Conservation (phyloP, 2,113 vertebrate species). For the Oryzias celebensis region DNA sequence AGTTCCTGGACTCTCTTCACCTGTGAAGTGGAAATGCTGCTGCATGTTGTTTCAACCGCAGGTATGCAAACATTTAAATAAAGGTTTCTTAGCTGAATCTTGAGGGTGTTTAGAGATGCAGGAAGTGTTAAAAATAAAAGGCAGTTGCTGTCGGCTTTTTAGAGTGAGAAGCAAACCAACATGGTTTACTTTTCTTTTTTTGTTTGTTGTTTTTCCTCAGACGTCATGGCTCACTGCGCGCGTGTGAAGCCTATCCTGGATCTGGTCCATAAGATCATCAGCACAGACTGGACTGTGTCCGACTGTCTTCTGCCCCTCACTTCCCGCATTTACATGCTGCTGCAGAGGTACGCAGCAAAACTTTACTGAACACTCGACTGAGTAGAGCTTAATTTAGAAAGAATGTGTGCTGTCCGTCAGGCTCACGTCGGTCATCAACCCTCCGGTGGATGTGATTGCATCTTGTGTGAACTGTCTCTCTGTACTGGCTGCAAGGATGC, state of each 20-base stretch:
- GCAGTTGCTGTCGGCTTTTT: no score
- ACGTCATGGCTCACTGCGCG: constrained; percentile 92
- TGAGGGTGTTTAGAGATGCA: no score
- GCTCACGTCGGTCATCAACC: constrained; percentile 90
- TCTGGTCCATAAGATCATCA: constrained; percentile 94
- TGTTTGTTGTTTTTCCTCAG: constrained; percentile 57
- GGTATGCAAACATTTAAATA: constrained; percentile 72
- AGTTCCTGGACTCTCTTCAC: constrained; percentile 97
- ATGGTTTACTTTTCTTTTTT: background rate
- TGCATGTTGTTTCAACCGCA: constrained; percentile 96
- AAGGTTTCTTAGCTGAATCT: background rate
- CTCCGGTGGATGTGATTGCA: constrained; percentile 93
- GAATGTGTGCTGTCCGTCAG: constrained; percentile 60
- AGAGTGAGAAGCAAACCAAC: no score
- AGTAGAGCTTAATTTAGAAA: background rate
- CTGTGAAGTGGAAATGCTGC: constrained; percentile 97
- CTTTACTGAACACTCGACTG: background rate
- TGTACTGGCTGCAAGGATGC: constrained; percentile 89
- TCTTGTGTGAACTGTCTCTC: constrained; percentile 95
- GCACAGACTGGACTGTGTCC: constrained; percentile 90
- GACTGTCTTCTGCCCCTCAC: constrained; percentile 95
- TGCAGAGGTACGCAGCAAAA: constrained; percentile 84
- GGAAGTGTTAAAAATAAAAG: no score
- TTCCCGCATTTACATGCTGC: constrained; percentile 94
- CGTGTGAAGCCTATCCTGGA: constrained; percentile 95